Conservation (phyloP, 2,888 invertebrate species). For the Eudasyphora cyanicolor region DNA sequence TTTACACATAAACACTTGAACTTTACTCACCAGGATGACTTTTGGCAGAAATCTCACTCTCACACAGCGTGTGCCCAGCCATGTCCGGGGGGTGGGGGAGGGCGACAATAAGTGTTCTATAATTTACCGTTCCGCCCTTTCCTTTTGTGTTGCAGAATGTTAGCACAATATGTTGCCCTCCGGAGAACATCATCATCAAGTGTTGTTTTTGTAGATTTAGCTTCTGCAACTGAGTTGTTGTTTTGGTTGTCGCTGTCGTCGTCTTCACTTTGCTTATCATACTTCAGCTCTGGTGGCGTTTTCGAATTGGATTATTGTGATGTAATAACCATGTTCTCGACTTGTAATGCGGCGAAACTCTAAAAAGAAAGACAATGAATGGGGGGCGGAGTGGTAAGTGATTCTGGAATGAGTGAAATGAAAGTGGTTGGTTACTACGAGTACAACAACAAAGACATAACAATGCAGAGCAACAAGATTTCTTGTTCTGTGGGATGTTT, state of each 20-base stretch:
- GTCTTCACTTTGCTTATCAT: background rate
- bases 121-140: constrained; percentile 35
- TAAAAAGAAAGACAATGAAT: constrained; percentile 49
- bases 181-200: constrained; percentile 38
- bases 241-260: background rate
- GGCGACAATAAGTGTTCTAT: constrained; percentile 41
- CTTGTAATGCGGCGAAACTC: constrained; percentile 76
- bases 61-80: background rate
- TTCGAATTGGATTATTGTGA: constrained; percentile 71
- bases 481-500: constrained; percentile 71
- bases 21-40: constrained; percentile 26
- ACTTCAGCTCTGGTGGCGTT: background rate
- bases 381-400: constrained; percentile 46
- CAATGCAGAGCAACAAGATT: constrained; percentile 28
- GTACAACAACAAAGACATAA: constrained; percentile 21
- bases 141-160: constrained; percentile 55
- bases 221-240: background rate
- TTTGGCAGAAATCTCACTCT: constrained; percentile 2
- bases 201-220: constrained; percentile 12
- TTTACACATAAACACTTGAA: constrained; percentile 35
- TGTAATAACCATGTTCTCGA: constrained; percentile 79
- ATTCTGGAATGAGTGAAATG: constrained; percentile 32
- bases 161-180: constrained; percentile 70
- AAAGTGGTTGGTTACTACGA: constrained; percentile 40
- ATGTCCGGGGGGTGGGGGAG: background rate